Evolutionary conservation across 1,140 invertebrate genomes (phyloP).

Genomic region (Aphelenchoides avenae): DNA sequence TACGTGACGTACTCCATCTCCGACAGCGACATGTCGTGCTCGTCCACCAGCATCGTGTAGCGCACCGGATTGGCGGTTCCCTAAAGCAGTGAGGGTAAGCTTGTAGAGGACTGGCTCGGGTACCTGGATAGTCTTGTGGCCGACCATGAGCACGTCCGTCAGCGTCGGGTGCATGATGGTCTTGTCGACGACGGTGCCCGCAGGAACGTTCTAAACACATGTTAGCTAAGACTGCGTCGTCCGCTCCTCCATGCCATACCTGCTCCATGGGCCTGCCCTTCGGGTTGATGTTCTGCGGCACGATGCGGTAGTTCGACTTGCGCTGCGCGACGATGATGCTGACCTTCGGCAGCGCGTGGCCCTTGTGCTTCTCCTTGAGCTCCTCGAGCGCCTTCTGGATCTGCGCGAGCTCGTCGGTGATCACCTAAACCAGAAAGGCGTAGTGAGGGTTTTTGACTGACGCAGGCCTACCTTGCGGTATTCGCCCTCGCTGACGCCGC

Average conservation of each 20-base stretch:
- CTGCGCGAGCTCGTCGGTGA: slow-evolving; percentile 5
- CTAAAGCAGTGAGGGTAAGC: not conserved
- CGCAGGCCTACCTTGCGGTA: slow-evolving; percentile 5
- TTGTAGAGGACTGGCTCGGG: slow-evolving; percentile 4
- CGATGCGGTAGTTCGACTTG: slow-evolving; percentile 22
- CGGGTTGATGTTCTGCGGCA: slow-evolving; percentile 3
- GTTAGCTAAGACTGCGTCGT: too few species aligned
- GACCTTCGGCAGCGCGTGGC: not conserved
- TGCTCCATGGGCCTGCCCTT: slow-evolving; percentile 11
- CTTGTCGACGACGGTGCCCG: slow-evolving; percentile 5
- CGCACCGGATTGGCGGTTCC: slow-evolving; percentile 11
- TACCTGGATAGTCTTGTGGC: slow-evolving; percentile 20
- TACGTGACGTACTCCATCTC: slow-evolving; percentile 13
- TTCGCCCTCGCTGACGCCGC: slow-evolving; percentile 19
- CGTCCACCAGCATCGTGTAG: slow-evolving; percentile 8
- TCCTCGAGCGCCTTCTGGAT: slow-evolving; percentile 11
- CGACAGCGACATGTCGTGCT: not conserved
- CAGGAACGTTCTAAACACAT: slow-evolving; percentile 10
- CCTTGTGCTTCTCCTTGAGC: not conserved
- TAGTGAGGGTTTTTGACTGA: not conserved
- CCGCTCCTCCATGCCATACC: too few species aligned
- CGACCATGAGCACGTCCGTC: slow-evolving; percentile 8
- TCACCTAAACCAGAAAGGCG: slow-evolving; percentile 1
- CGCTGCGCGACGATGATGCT: slow-evolving; percentile 14
- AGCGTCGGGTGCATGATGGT: slow-evolving; percentile 7